A percentile compares a stretch with the other conserved stretches of the same genome.
Conservation (phyloP, 2,113 vertebrate genomes). For the Sinosuthora webbiana region DNA sequence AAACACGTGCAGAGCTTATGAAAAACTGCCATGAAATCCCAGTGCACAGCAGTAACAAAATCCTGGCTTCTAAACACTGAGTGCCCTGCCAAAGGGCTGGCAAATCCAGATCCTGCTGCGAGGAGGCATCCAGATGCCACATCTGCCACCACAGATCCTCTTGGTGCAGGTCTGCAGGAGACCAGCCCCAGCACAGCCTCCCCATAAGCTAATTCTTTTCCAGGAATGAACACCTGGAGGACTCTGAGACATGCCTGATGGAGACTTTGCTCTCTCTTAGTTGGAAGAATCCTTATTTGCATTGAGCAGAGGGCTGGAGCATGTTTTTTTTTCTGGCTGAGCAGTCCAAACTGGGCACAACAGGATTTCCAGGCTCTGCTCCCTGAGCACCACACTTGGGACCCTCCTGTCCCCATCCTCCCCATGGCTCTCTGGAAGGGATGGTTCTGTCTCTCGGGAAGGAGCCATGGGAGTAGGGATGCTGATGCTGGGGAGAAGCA, state of each 20-base stretch:
- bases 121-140: background rate
- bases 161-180: background rate
- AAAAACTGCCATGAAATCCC: constrained; percentile 47
- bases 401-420: background rate
- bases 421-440: background rate
- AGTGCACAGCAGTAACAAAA: constrained; percentile 30
- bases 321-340: background rate
- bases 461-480: background rate
- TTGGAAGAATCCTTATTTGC: background rate
- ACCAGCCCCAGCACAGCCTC: background rate
- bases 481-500: background rate
- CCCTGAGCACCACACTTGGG: background rate
- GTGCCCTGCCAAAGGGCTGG: constrained; percentile 16
- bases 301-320: background rate
- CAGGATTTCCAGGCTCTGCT: background rate
- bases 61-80: background rate
- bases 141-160: background rate
- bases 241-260: background rate
- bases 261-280: background rate
- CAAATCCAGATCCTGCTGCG: background rate
- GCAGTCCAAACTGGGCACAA: no score
- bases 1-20: constrained; percentile 26
- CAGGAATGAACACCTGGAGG: background rate
- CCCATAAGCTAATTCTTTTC: background rate
- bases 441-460: background rate